Evolutionary conservation across 2,888 invertebrate genomes (phyloP).

Genomic region (Octonoba sinensis): DNA sequence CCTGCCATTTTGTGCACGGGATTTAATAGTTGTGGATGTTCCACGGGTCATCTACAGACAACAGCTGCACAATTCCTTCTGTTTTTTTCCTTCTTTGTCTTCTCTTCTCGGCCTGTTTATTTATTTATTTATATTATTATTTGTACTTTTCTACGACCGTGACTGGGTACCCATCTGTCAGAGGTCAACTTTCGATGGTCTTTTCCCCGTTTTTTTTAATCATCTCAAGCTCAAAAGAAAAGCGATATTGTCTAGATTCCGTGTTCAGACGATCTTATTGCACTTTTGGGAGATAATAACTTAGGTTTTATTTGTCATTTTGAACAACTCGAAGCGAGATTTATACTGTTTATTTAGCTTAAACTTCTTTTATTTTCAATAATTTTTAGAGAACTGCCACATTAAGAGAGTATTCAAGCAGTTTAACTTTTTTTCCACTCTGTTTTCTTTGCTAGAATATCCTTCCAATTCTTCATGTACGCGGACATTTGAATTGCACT

Average conservation of each 20-base stretch:
- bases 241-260: too few relatives aligned
- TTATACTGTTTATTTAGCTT: too few relatives aligned
- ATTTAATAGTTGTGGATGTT: too few relatives aligned
- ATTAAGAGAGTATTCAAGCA: too few relatives aligned
- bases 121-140: slow-evolving; percentile 53
- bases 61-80: slow-evolving; percentile 43
- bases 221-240: too few relatives aligned
- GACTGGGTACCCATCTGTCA: slow-evolving; percentile 58
- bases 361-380: too few relatives aligned
- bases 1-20: slow-evolving; percentile 29
- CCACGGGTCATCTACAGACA: slow-evolving; percentile 36
- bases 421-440: too few relatives aligned
- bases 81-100: slow-evolving; percentile 7
- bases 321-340: slow-evolving; percentile 5
- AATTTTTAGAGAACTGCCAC: too few relatives aligned
- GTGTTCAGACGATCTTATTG: slow-evolving; percentile 22
- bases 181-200: slow-evolving; percentile 2
- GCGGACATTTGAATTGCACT: too few relatives aligned
- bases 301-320: background rate
- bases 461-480: too few relatives aligned
- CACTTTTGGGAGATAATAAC: slow-evolving; percentile 10
- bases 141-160: slow-evolving; percentile 14
- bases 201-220: background rate
- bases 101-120: slow-evolving; percentile 22
- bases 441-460: too few relatives aligned